A percentile compares a stretch with the other conserved stretches of the same genome.
These are phyloP conservation scores for Brachypteracias leptosomus DNA, from an alignment of 2,113 vertebrate species.

Conservation along the genomic window DNA sequence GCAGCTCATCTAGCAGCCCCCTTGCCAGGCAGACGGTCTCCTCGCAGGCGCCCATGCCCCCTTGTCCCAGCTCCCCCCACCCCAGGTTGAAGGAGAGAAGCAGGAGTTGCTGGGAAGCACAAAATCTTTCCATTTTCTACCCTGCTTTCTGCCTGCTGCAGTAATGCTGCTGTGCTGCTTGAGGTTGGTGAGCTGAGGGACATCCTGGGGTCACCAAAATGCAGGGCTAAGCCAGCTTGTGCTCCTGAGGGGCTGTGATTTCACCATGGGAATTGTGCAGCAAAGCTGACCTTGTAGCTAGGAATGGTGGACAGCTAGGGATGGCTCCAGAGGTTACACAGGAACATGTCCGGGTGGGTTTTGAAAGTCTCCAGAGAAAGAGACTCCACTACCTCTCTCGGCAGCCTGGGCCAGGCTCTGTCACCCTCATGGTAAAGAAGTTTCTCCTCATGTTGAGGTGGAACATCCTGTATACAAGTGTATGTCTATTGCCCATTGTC, in stretches of 20 bases:
- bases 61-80: background rate
- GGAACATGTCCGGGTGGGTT: too few species aligned
- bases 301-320: background rate
- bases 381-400: too few species aligned
- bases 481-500: too few species aligned
- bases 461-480: too few species aligned
- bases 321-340: background rate
- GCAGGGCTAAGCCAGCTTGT: background rate
- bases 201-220: background rate
- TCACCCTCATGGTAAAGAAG: too few species aligned
- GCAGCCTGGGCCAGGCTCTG: too few species aligned
- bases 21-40: conserved; percentile 48
- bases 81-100: background rate
- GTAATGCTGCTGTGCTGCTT: background rate
- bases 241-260: background rate
- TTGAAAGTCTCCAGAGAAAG: too few species aligned
- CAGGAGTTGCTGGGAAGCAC: background rate
- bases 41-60: background rate
- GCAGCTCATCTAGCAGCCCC: conserved; percentile 36
- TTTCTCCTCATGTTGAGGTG: too few species aligned
- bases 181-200: background rate
- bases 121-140: conserved; percentile 11
- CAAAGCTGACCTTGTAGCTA: background rate
- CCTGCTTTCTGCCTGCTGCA: background rate
- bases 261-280: background rate